phyloP scores from a whole-genome alignment of 2,888 invertebrate species.

The Steinernema hermaphroditum region DNA sequence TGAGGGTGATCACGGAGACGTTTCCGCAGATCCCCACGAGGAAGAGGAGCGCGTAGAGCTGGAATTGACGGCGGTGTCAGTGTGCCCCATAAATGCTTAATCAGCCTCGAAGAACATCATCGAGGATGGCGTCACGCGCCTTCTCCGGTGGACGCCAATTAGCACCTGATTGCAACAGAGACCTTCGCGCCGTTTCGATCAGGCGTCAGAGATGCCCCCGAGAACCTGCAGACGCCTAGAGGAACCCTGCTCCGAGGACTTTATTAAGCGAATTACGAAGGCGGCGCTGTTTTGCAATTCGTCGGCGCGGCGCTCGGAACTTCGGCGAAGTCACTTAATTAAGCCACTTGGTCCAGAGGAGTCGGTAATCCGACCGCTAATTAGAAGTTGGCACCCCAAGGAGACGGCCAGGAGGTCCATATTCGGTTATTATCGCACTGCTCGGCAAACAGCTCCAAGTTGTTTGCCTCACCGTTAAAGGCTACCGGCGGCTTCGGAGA shows the following conservation, averaged over 20 bases:
- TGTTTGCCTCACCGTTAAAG: slow-evolving; percentile 17
- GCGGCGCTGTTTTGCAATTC: no score
- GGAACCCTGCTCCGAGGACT: neutral
- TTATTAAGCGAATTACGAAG: slow-evolving; percentile 7
- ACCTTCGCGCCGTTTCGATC: neutral
- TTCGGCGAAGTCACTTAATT: neutral
- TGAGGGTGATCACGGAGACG: slow-evolving; percentile 65
- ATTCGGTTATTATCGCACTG: neutral
- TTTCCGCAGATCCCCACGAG: slow-evolving; percentile 70
- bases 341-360: no score
- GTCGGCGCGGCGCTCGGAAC: neutral
- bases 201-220: no score
- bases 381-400: slow-evolving; percentile 13
- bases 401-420: no score
- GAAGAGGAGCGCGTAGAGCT: slow-evolving; percentile 70
- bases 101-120: slow-evolving; percentile 20
- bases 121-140: neutral
- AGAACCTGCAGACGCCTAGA: neutral
- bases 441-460: slow-evolving; percentile 19
- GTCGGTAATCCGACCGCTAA: neutral
- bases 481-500: no score
- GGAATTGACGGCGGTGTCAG: no score
- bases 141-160: no score
- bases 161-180: neutral
- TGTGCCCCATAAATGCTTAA: slow-evolving; percentile 23